Evolutionary conservation across 1,140 invertebrate species (phyloP).

Genomic region (Bombus breviceps): DNA sequence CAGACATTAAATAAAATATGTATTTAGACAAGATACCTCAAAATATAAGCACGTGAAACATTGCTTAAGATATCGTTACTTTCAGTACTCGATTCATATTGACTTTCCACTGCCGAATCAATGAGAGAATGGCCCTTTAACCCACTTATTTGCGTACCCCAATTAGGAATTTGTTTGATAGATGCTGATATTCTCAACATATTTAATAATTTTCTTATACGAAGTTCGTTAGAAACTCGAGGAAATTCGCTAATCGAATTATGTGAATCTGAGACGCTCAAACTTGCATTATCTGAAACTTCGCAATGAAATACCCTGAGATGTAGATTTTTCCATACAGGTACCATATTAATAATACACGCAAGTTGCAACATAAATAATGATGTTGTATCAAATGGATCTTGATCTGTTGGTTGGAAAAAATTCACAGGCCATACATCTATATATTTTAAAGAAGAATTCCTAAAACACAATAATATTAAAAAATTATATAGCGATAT

Average conservation of each 20-base stretch:
- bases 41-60: constrained; percentile 78
- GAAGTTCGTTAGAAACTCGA: constrained; percentile 80
- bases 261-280: constrained; percentile 74
- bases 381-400: constrained; percentile 92
- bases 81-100: constrained; percentile 74
- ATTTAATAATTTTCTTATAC: constrained; percentile 85
- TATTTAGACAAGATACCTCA: constrained; percentile 64
- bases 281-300: constrained; percentile 74
- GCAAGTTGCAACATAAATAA: constrained; percentile 98
- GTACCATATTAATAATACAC: constrained; percentile 97
- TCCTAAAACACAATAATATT: constrained; percentile 76
- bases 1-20: neutral
- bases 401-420: constrained; percentile 89
- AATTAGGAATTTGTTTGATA: constrained; percentile 83
- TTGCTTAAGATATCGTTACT: constrained; percentile 74
- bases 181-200: constrained; percentile 86
- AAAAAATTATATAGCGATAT: neutral
- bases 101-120: constrained; percentile 70
- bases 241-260: constrained; percentile 73
- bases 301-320: constrained; percentile 93
- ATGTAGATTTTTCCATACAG: constrained; percentile 90
- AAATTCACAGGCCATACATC: constrained; percentile 99
- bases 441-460: constrained; percentile 89
- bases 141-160: constrained; percentile 70
- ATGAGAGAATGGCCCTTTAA: constrained; percentile 73